Evolutionary conservation across 2,113 vertebrate genomes (phyloP), one percentile per base, ranked within the genome.

Genomic region (Gobius niger): DNA sequence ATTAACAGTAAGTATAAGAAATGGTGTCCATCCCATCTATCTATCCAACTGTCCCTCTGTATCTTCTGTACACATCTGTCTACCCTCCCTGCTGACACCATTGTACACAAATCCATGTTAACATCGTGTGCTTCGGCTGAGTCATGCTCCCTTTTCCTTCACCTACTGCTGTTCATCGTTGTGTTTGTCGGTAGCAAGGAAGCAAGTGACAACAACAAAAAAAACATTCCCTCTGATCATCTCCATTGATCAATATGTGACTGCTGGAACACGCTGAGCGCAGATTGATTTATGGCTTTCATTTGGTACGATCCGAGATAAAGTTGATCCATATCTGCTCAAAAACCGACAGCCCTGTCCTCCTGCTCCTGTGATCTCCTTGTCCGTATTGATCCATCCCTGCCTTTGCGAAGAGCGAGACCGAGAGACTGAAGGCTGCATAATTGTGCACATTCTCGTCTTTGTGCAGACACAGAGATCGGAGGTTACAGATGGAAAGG

Each of bases 261-360:
- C 70, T 77, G 65, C 47, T 5, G 44, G 15, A 67, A 62, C 81
- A 76, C 15, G 67, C 83, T 69, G 78, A 15, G 73, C 19, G 8
- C 9, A 41, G 63, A 90, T 82, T 69, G 85, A 90, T 90, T 83
- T 63, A 72, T 77, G 10, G 42, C 60, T 76, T 77, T 70, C 82
- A 82, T 81, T 72, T 83, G 80, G 73, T 86, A 76, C 70, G 77
- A 66, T 63, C 77, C 78, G 81, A 74, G 87, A 80, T 80, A 77
- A 84, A 85, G 75, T 51, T 80, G 80, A 90, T 86, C 82, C 81
- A 82, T 83, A 87, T 86, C 77, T 75, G 70, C 87, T 76, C 69
- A 51, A 34, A 34, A 14, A 74, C 61, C 67, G 40, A 77, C 70
- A 78, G 64, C 78, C 70, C 57, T 41, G 77, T 61, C 81, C 56